Conservation (phyloP, 2,113 vertebrate genomes). For the Cyprinus carpio region DNA sequence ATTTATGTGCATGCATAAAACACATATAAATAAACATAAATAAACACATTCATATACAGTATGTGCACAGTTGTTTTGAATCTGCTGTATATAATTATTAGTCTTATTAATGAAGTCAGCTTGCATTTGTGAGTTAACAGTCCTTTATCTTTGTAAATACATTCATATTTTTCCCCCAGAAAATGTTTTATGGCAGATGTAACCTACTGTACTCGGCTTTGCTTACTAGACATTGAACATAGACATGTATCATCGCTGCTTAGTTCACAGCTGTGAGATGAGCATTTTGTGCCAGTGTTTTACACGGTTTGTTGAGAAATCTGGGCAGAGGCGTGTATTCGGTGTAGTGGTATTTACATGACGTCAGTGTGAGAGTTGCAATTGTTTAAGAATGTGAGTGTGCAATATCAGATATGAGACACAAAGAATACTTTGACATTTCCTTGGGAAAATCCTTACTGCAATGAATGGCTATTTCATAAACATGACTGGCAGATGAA, state of each 20-base stretch:
- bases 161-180: neutral
- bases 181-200: neutral
- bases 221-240: neutral
- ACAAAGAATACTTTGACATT: slow-evolving; percentile 44
- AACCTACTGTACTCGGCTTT: neutral
- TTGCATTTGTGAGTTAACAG: neutral
- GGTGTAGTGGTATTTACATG: neutral
- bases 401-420: slow-evolving; percentile 37
- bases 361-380: slow-evolving; percentile 32
- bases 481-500: slow-evolving; percentile 29
- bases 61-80: neutral
- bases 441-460: slow-evolving; percentile 24
- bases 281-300: neutral
- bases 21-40: neutral
- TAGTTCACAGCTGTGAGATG: neutral
- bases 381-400: slow-evolving; percentile 33
- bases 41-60: neutral
- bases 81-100: neutral
- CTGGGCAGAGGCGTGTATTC: slow-evolving; percentile 16
- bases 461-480: slow-evolving; percentile 42
- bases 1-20: neutral
- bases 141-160: neutral
- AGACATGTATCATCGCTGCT: neutral
- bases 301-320: neutral
- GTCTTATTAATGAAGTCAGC: neutral